A percentile compares a stretch with the other conserved stretches of the same genome.
These are phyloP conservation scores for Ascidia mentula DNA, from an alignment of 23 tunicate species.

Conservation along the genomic window DNA sequence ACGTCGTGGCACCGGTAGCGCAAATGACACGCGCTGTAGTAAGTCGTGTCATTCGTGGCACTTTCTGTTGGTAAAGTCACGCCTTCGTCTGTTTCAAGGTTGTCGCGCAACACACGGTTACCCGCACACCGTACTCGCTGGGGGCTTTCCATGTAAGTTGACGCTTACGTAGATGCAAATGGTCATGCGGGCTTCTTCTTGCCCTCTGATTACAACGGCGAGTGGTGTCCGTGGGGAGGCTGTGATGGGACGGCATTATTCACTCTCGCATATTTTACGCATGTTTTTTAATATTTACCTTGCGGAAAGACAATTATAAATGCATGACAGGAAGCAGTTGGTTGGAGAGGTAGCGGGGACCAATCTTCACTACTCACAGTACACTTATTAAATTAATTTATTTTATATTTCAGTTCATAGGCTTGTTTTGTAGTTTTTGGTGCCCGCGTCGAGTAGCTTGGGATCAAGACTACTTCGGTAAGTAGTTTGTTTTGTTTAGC, in stretches of 20 bases:
- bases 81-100: not conserved
- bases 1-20: not conserved
- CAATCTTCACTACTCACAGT: too few relatives aligned
- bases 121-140: not conserved
- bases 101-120: not conserved
- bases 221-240: too few relatives aligned
- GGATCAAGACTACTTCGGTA: not conserved
- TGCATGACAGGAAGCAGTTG: too few relatives aligned
- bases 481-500: not conserved
- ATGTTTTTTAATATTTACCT: slow-evolving; percentile 8
- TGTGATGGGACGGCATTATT: not conserved
- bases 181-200: too few relatives aligned
- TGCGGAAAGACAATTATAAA: not conserved
- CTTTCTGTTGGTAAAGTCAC: not conserved
- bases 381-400: too few relatives aligned
- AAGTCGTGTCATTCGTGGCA: not conserved
- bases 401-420: not conserved
- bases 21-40: not conserved
- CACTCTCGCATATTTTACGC: slow-evolving; percentile 6
- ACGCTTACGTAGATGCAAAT: not conserved
- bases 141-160: not conserved
- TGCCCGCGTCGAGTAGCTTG: not conserved
- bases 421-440: not conserved
- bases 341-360: too few relatives aligned
- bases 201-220: too few relatives aligned